phyloP scores from a whole-genome alignment of 2,113 vertebrate genomes.

The Antechinus stuartii region DNA sequence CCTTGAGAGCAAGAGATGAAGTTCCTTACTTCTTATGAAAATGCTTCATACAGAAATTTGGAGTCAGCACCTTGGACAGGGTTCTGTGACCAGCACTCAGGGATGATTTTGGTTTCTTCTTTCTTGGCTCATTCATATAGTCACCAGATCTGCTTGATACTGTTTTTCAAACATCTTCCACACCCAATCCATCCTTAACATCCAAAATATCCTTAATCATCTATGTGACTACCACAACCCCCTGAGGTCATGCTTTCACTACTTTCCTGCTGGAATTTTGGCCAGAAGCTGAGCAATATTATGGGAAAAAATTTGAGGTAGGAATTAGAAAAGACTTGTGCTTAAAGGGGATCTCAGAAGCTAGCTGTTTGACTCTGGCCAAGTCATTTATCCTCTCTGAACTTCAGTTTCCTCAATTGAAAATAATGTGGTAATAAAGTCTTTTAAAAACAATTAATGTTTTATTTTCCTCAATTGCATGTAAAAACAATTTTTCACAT shows the following conservation, averaged over 20 bases:
- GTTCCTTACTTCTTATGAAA: background rate
- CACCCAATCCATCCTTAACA: background rate
- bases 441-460: background rate
- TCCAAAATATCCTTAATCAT: too few species aligned
- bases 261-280: background rate
- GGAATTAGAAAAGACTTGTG: background rate
- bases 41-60: background rate
- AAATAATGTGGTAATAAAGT: background rate
- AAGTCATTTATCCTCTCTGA: background rate
- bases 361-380: background rate
- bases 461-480: background rate
- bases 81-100: background rate
- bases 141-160: background rate
- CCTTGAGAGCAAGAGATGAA: background rate
- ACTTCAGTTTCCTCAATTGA: background rate
- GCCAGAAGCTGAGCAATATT: background rate
- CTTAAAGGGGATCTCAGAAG: background rate
- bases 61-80: background rate
- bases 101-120: background rate
- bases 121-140: background rate
- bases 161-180: background rate
- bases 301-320: background rate
- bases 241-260: background rate
- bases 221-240: background rate
- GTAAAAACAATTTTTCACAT: background rate